phyloP scores from a whole-genome alignment of 2,797 vertebrate genomes.

The Gadopsis bispinosus region DNA sequence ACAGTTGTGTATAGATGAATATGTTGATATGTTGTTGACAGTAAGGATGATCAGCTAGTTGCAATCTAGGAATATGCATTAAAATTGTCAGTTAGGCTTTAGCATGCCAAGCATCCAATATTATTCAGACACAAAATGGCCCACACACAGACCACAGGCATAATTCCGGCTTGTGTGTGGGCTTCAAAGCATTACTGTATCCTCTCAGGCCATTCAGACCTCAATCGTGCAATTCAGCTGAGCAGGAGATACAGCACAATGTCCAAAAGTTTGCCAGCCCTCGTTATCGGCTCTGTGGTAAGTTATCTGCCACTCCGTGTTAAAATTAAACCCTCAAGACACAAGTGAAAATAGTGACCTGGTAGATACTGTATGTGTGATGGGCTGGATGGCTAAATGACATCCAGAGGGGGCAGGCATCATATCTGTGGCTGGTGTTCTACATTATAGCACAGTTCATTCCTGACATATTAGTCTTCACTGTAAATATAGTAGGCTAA shows the following conservation, averaged over 20 bases:
- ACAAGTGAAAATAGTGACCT: conserved; percentile 24
- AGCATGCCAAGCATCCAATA: conserved; percentile 46
- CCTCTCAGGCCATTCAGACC: conserved; percentile 49
- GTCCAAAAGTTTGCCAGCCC: conserved; percentile 44
- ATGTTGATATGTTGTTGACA: conserved; percentile 43
- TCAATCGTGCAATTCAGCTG: conserved; percentile 33
- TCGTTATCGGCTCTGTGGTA: conserved; percentile 9
- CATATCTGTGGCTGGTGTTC: conserved; percentile 12
- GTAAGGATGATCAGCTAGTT: conserved; percentile 47
- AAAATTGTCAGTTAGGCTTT: conserved; percentile 61
- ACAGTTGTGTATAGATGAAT: conserved; percentile 45
- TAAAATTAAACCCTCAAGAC: conserved; percentile 39
- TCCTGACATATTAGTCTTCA: conserved; percentile 24
- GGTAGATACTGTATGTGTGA: conserved; percentile 9
- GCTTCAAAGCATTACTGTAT: conserved; percentile 46
- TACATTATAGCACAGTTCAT: conserved; percentile 13
- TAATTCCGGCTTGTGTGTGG: conserved; percentile 43
- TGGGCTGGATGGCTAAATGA: conserved; percentile 18
- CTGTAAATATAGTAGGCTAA: conserved; percentile 19
- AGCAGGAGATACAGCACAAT: conserved; percentile 20
- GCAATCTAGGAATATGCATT: conserved; percentile 62
- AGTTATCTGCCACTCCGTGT: conserved; percentile 34
- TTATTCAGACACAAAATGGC: conserved; percentile 49
- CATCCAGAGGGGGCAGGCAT: neutral
- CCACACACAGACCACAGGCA: conserved; percentile 38